phyloP scores from a whole-genome alignment of 53 echinoderm and acorn worm genomes.

The Echinarachnius parma region DNA sequence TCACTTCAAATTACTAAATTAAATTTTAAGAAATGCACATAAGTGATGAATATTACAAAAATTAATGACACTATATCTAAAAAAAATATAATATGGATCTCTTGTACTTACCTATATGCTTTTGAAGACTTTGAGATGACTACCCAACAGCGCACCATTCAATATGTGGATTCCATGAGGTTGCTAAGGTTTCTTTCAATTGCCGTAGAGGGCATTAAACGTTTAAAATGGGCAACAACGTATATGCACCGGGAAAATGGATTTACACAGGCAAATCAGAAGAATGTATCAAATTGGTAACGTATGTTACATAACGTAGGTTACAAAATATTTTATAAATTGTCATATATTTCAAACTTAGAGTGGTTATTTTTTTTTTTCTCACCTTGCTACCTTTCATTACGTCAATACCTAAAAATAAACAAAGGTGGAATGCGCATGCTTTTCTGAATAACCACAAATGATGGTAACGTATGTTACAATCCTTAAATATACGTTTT shows the following conservation, averaged over 20 bases:
- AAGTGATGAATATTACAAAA: not conserved
- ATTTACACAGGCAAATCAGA: not conserved
- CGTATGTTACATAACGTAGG: conserved; percentile 12
- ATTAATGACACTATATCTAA: not conserved
- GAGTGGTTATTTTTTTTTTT: not conserved
- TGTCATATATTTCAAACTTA: not conserved
- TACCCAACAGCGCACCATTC: not conserved
- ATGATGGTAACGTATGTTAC: conserved; percentile 22
- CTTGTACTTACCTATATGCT: conserved; percentile 9
- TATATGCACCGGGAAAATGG: not conserved
- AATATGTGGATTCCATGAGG: not conserved
- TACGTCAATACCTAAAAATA: conserved; percentile 13
- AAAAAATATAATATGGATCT: not conserved
- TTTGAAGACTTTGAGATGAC: not conserved
- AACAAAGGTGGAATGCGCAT: not conserved
- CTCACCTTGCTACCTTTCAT: not conserved
- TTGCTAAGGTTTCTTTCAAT: conserved; percentile 11
- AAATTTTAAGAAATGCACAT: too few relatives aligned
- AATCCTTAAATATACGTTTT: conserved; percentile 9
- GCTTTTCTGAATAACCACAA: not conserved
- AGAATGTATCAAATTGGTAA: conserved; percentile 15
- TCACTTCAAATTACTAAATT: too few relatives aligned
- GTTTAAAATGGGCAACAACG: not conserved
- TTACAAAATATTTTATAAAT: not conserved
- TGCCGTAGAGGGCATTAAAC: not conserved